Conservation (phyloP, 2,113 vertebrate genomes). For the Bubo scandiacus region DNA sequence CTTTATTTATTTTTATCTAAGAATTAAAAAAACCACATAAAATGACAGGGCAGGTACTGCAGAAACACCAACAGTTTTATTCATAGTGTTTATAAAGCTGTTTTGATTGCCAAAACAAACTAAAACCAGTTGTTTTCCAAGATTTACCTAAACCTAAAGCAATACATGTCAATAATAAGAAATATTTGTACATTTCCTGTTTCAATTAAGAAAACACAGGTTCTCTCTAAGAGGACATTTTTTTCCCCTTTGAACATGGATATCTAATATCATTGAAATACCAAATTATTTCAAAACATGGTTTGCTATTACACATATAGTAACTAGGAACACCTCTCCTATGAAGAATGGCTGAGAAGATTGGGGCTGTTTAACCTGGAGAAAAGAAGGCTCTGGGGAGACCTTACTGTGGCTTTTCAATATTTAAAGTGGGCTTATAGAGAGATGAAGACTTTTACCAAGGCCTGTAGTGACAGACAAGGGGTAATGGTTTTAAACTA, state of each 20-base stretch:
- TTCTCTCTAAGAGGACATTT: background rate
- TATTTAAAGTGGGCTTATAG: background rate
- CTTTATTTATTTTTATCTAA: background rate
- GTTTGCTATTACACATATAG: background rate
- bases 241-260: background rate
- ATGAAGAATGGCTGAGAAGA: background rate
- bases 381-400: background rate
- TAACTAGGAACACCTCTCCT: background rate
- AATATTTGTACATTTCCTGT: background rate
- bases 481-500: accelerated
- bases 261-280: background rate
- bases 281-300: background rate
- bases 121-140: background rate
- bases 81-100: background rate
- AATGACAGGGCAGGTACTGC: background rate
- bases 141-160: background rate
- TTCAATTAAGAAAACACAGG: background rate
- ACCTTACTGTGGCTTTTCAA: background rate
- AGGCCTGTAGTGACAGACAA: background rate
- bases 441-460: background rate
- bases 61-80: background rate
- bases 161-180: background rate
- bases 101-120: background rate
- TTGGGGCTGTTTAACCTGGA: background rate
- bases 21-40: background rate